A percentile compares a stretch with the other conserved stretches of the same genome.
phyloP scores from a whole-genome alignment of 2,888 invertebrate species.

The Hypsopygia costalis region DNA sequence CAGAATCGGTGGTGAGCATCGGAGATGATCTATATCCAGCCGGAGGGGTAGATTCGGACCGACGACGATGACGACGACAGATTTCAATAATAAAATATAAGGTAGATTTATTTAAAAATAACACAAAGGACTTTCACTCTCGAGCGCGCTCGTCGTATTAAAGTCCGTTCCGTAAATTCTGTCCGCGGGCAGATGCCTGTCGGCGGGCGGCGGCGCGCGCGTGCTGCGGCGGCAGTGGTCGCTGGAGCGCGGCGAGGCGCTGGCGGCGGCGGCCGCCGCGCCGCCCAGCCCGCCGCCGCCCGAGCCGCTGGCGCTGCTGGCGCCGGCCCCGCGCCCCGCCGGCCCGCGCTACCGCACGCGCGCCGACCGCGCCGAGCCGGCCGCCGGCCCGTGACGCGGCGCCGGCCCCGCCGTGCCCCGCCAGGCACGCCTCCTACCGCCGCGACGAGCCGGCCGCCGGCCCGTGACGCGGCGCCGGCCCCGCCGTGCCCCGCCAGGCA shows the following conservation, averaged over 20 bases:
- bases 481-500: conserved; percentile 54
- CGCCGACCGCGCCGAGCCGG: conserved; percentile 20
- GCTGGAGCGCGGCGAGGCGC: conserved; percentile 59
- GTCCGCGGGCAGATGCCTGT: conserved; percentile 22
- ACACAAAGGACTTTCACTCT: too few species aligned
- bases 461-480: conserved; percentile 25
- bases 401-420: conserved; percentile 14
- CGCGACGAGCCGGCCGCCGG: conserved; percentile 17
- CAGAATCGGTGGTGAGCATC: too few species aligned
- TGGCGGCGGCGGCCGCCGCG: conserved; percentile 43
- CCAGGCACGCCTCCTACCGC: conserved; percentile 43
- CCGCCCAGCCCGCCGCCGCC: conserved; percentile 17
- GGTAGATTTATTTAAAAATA: too few species aligned
- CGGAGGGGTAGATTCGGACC: too few species aligned
- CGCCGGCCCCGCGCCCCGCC: conserved; percentile 24
- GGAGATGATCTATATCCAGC: too few species aligned
- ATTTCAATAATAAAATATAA: too few species aligned
- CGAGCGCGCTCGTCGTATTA: too few species aligned
- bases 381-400: conserved; percentile 11
- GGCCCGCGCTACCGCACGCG: conserved; percentile 46
- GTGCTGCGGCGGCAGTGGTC: conserved; percentile 64
- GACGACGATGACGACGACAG: too few species aligned
- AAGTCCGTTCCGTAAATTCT: too few species aligned
- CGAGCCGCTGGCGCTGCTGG: conserved; percentile 27
- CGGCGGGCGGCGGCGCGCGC: conserved; percentile 28